Conservation (phyloP, 2,888 invertebrate genomes). For the Amphimallon solstitiale region DNA sequence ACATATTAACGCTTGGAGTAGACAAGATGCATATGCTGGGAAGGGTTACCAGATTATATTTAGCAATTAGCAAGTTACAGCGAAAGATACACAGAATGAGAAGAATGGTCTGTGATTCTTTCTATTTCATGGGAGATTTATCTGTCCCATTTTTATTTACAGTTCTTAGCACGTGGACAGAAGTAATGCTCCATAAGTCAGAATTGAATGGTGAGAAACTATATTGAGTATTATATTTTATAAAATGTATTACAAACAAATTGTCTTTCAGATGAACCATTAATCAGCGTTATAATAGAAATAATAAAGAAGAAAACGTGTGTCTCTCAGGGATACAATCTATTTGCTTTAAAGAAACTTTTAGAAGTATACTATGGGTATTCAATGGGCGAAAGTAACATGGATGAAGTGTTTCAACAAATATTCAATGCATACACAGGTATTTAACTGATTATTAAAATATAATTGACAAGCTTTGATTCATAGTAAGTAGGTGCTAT, state of each 20-base stretch:
- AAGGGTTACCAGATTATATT: conserved; percentile 51
- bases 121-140: conserved; percentile 61
- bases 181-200: conserved; percentile 60
- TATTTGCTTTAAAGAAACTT: conserved; percentile 56
- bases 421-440: conserved; percentile 58
- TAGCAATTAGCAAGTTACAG: conserved; percentile 54
- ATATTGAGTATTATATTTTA: neutral
- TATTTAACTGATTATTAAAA: conserved; percentile 47
- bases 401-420: conserved; percentile 54
- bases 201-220: conserved; percentile 49
- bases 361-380: conserved; percentile 60
- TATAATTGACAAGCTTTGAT: neutral
- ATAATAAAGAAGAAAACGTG: conserved; percentile 54
- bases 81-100: conserved; percentile 61
- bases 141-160: conserved; percentile 59
- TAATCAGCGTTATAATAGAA: conserved; percentile 61
- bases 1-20: conserved; percentile 41
- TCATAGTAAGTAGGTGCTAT: neutral
- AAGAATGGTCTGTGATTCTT: conserved; percentile 62
- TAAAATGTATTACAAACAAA: neutral
- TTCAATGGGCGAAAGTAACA: conserved; percentile 53
- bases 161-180: conserved; percentile 63
- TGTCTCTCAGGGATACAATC: conserved; percentile 53
- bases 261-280: conserved; percentile 55
- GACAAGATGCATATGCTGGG: conserved; percentile 24